Evolutionary conservation across 2,888 invertebrate species (phyloP), one percentile per base, ranked within the genome.

Genomic region (Lapara coniferarum): DNA sequence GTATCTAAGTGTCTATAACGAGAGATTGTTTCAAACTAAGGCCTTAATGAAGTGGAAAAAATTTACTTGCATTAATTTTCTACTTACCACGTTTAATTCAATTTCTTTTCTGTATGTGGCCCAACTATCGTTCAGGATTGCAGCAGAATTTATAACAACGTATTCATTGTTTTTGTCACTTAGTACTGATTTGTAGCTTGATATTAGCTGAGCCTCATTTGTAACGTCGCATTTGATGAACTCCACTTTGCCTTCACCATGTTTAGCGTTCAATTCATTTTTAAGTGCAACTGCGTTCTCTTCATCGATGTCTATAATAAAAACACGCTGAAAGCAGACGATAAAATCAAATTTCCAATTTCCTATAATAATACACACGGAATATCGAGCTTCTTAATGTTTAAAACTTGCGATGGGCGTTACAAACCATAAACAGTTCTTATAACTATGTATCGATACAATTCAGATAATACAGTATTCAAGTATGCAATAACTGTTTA

Each of bases 121-220:
- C 25, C 68, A 68, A 19, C 75, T 73, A 37, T 82, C 83, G 67
- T 81, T 81, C 74, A 83, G 71, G 7, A 83, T 79, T 1, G 75
- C 84, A 25, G 83, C 84, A 58, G 78, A 79, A 30, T 74, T 74
- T 44, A 74, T 37, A 4, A 73, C 71, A 3, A 75, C 68, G 16
- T 71, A 71, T 19, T 67, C 69, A 30, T 72, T 70, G 13, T 44
- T 71, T 44, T 72, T 72, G n/a, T 76, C 67, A 2, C 69, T 52
- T 1, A 72, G 58, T 3, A 73, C 72, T 14, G 67, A 56, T 51
- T 75, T 75, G 30, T 70, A 78, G n/a, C 69, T 72, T 3, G 67
- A 51, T 49, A 68, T 63, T 0, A 79, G 67, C 51, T 76, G 68
- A 13, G 73, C 73, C 1, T 77, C 75, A 37, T 75, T 68, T 5